Evolutionary conservation across 30 jellyfish, hydroid and myxozoan species (phyloP), one percentile per base, ranked within the genome.

Genomic region (Aurelia coerulea): DNA sequence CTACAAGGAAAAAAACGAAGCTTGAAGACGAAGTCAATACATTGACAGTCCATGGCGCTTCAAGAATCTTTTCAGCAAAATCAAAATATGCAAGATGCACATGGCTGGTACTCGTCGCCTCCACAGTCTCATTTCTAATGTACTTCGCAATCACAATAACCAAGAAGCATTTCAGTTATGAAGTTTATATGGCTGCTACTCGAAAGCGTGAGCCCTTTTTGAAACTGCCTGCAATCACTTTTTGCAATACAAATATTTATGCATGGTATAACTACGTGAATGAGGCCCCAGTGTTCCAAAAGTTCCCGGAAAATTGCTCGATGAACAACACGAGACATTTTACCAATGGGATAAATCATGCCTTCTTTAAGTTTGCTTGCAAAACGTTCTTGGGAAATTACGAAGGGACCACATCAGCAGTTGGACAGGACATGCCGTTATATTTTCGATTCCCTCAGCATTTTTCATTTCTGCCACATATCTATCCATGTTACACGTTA

Each of bases 241-340:
- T 79, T 63, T 79, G 89, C 58, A 56, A 79, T 39, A 33, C 70
- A 31, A 66, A 79, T 31, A 5, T 63, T 33, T 63, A 63, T 42
- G 58, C 89, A 1, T 42, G 19, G 59, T 56, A 14, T 42, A 63
- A 33, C 78, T 29, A 19, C 19, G 5, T 41, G 4, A 9, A 5
- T 2, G 37, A 37, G 35, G 68, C 71, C 14, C 89, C 89, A 0
- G 80, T 65, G 33, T 35, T 18, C 4, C 89, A 79, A 53, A 42
- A 79, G 23, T 54, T 79, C n/a, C 89, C 89, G 17, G 34, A 16
- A 49, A 79, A 65, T 56, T 79, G 89, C 81, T 58, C 63, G 62
- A 58, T 79, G 69, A 35, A 63, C 29, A 12, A 58, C 4, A 3
- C 19, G 65, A 66, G 63, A 56, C 41, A 79, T 49, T 79, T 79